Base-by-base conservation (phyloP, 2,888 invertebrate genomes). In the Drosophila mulleri region DNA sequence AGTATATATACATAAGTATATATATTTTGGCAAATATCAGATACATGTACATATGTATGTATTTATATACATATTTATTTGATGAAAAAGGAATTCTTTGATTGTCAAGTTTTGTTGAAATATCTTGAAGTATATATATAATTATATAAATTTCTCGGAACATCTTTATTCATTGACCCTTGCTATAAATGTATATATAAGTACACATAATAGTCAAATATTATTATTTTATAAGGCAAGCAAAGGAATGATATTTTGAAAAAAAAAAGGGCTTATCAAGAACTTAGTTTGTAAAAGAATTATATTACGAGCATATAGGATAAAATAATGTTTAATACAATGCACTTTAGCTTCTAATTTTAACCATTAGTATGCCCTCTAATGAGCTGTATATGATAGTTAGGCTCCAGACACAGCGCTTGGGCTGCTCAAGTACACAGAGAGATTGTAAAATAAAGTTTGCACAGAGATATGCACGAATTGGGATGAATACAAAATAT, bases 401-500 rank as follows among this genome's bases (percentile, higher is more conserved):
- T 37, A 0, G 32, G 8, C 32, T 35, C 35, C 20, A 45, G 12
- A 12, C 23, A 8, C 7, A 45, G 5, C 26, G n/a, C 48, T 32
- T 2, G 16, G 9, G 16, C 23, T 29, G 26, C 26, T 26, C 23
- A 47, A 47, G 26, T 47, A 47, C 16, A 29, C 2, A 29, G n/a
- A 29, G n/a, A 29, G n/a, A 26, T 50, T 12, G 14, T 14, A 18
- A 42, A 18, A 9, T 18, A 42, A 9, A 44, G 20, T 12, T 23
- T 3, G 45, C 45, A 14, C 45, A 47, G 20, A 53, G 37, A 37
- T 16, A 11, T 23, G 23, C 52, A 53, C 52, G 52, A 12, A 53
- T 53, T 53, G 23, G 35, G 26, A 41, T 54, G 54, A 54, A 54
- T 54, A 54, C n/a, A 54, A 35, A 52, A 20, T 35, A 35, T 35